Conservation (phyloP, 2,797 vertebrate species). For the Hyperoplus lanceolatus region DNA sequence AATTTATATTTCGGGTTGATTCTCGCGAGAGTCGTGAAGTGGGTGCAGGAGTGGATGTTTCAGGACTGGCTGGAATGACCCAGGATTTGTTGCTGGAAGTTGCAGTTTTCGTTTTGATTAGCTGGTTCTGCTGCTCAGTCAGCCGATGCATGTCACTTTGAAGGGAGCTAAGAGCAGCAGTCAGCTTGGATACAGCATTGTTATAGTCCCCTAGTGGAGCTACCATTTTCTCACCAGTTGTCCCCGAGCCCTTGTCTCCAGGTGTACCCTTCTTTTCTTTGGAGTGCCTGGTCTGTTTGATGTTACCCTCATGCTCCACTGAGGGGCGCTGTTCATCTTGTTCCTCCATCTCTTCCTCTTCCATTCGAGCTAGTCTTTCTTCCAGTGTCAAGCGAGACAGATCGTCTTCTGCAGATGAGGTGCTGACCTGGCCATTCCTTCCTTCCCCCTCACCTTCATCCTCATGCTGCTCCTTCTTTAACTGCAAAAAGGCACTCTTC, state of each 20-base stretch:
- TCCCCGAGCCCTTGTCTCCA: slow-evolving; percentile 66
- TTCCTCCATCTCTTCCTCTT: slow-evolving; percentile 77
- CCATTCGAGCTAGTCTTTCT: slow-evolving; percentile 84
- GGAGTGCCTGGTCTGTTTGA: slow-evolving; percentile 77
- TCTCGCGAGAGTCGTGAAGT: slow-evolving; percentile 78
- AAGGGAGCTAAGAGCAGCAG: slow-evolving; percentile 89
- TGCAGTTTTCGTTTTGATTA: slow-evolving; percentile 86
- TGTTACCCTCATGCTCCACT: slow-evolving; percentile 59
- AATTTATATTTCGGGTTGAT: slow-evolving; percentile 79
- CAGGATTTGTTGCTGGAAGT: slow-evolving; percentile 82
- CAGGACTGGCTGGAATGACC: slow-evolving; percentile 88
- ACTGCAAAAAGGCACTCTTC: slow-evolving; percentile 92
- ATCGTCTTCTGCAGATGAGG: slow-evolving; percentile 80
- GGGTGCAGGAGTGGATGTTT: slow-evolving; percentile 65
- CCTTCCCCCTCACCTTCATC: slow-evolving; percentile 60
- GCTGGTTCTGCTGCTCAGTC: slow-evolving; percentile 90
- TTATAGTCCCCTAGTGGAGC: slow-evolving; percentile 92
- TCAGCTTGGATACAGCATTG: slow-evolving; percentile 92
- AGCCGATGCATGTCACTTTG: slow-evolving; percentile 94
- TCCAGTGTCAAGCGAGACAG: slow-evolving; percentile 77
- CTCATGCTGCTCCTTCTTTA: slow-evolving; percentile 88
- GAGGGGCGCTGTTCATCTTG: slow-evolving; percentile 53
- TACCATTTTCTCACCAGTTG: slow-evolving; percentile 79
- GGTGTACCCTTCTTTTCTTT: slow-evolving; percentile 73
- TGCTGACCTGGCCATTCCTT: slow-evolving; percentile 55